phyloP scores from a whole-genome alignment of 1,140 invertebrate species.

The Gryllus bimaculatus region DNA sequence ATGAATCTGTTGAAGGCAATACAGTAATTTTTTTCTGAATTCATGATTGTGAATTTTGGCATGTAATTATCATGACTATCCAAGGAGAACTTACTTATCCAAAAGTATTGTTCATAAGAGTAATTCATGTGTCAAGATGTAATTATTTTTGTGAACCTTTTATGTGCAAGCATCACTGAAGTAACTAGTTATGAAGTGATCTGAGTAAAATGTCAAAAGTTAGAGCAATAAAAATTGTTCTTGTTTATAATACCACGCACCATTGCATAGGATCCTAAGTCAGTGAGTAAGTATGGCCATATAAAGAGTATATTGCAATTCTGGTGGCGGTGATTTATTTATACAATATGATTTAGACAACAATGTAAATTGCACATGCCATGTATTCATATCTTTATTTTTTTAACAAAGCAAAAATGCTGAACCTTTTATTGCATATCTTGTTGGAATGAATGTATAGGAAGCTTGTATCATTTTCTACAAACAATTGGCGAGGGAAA shows the following conservation, averaged over 20 bases:
- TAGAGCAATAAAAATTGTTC: conserved; percentile 24
- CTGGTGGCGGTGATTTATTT: conserved; percentile 20
- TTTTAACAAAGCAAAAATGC: conserved; percentile 11
- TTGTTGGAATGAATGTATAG: too few species aligned
- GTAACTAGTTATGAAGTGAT: neutral
- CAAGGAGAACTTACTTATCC: too few species aligned
- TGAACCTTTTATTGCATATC: neutral
- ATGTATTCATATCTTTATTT: conserved; percentile 14
- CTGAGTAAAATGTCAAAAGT: conserved; percentile 12
- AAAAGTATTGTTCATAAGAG: too few species aligned
- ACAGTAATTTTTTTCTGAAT: too few species aligned
- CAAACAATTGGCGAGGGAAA: too few species aligned
- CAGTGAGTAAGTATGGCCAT: conserved; percentile 23
- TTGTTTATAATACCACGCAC: conserved; percentile 24
- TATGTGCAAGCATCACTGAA: neutral
- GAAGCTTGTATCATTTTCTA: too few species aligned
- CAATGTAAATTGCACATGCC: conserved; percentile 15
- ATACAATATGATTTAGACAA: conserved; percentile 16
- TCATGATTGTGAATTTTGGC: too few species aligned
- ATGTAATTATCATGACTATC: too few species aligned
- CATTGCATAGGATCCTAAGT: conserved; percentile 22
- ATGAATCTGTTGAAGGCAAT: too few species aligned
- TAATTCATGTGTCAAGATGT: neutral
- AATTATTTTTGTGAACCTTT: neutral
- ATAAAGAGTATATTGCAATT: conserved; percentile 19